Evolutionary conservation across 2,113 vertebrate species (phyloP).

Genomic region (Macrotus californicus): DNA sequence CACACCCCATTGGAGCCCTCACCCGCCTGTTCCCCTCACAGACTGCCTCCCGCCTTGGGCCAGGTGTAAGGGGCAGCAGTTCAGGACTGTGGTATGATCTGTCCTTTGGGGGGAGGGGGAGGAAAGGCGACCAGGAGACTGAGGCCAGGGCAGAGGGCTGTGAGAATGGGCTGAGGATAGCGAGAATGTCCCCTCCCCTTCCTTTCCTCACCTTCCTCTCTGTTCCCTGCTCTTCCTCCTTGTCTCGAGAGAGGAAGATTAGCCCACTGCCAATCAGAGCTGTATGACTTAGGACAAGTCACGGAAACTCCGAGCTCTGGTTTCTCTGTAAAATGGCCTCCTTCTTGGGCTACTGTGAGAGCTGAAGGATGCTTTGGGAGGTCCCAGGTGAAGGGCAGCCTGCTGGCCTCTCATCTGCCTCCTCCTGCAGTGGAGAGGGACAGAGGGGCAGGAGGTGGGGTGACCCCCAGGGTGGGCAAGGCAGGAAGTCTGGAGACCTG

Average conservation of each 20-base stretch:
- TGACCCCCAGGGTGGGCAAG: not conserved
- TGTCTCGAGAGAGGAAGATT: not conserved
- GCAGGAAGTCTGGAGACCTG: not conserved
- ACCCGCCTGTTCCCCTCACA: not conserved
- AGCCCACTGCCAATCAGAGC: not conserved
- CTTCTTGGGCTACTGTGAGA: not conserved
- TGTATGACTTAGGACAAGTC: not conserved
- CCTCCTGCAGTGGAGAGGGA: no score
- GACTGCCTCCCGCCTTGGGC: not conserved
- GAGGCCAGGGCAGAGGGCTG: not conserved
- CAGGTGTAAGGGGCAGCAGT: not conserved
- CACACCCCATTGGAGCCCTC: not conserved
- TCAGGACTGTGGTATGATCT: not conserved
- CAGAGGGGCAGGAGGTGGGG: not conserved
- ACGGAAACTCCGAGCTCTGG: not conserved
- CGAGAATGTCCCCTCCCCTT: fast-evolving
- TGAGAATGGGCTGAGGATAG: not conserved
- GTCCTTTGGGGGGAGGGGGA: not conserved
- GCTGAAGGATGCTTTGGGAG: not conserved
- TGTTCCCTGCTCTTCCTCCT: not conserved
- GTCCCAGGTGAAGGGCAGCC: not conserved
- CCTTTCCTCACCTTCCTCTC: not conserved
- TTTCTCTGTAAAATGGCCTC: not conserved
- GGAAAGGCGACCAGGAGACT: not conserved
- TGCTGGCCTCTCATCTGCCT: not conserved